A percentile compares a stretch with the other conserved stretches of the same genome.
phyloP scores from a whole-genome alignment of 2,113 vertebrate species.

The Spea multiplicata region DNA sequence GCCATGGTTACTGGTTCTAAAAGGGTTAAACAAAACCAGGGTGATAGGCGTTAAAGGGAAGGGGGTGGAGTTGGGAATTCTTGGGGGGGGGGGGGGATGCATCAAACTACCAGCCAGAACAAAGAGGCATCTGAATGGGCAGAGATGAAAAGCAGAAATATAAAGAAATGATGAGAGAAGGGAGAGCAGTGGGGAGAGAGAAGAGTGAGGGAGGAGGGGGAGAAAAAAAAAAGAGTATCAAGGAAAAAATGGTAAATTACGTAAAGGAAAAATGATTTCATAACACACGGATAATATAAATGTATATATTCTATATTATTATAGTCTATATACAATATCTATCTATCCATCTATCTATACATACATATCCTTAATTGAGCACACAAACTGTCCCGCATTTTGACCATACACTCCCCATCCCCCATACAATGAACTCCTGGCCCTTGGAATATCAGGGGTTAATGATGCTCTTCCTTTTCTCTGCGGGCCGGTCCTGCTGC shows the following conservation, averaged over 20 bases:
- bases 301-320: no score
- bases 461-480: slow-evolving; percentile 34
- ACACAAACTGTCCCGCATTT: no score
- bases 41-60: neutral
- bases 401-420: neutral
- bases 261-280: no score
- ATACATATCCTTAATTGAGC: no score
- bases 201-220: neutral
- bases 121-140: slow-evolving; percentile 34
- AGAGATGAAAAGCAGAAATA: slow-evolving; percentile 29
- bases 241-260: neutral
- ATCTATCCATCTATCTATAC: no score
- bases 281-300: no score
- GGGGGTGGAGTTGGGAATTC: neutral
- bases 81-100: slow-evolving; percentile 5
- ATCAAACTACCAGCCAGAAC: slow-evolving; percentile 7
- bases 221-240: neutral
- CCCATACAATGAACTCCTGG: neutral
- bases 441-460: slow-evolving; percentile 9
- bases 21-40: slow-evolving; percentile 6
- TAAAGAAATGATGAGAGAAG: slow-evolving; percentile 36
- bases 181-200: neutral
- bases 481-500: slow-evolving; percentile 21
- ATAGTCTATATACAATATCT: no score
- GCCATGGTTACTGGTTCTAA: neutral